Conservation (phyloP, 2,113 vertebrate genomes). For the Lates calcarifer region DNA sequence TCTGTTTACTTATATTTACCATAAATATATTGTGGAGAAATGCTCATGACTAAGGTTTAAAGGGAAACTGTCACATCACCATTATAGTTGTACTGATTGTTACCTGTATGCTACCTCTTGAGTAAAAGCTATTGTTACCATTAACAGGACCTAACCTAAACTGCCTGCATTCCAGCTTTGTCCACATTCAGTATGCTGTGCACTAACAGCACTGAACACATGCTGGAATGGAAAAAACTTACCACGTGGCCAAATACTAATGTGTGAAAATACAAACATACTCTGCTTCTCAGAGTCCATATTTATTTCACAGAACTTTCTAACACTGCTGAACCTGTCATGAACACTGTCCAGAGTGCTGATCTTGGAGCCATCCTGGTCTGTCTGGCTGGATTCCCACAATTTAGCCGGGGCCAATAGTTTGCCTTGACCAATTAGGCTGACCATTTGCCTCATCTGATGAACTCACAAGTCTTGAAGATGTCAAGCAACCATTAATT, state of each 20-base stretch:
- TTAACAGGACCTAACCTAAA: too few species aligned
- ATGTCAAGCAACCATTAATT: neutral
- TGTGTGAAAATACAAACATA: neutral
- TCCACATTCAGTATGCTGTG: neutral
- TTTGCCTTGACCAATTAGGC: neutral
- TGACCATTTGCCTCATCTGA: neutral
- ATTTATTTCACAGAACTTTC: neutral
- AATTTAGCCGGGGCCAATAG: too few species aligned
- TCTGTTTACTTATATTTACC: too few species aligned
- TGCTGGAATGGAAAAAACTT: neutral
- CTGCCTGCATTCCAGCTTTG: neutral
- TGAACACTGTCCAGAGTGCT: neutral
- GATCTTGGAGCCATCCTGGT: neutral
- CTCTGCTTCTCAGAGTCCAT: neutral
- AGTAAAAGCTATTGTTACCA: too few species aligned
- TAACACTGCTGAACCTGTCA: neutral
- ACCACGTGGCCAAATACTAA: neutral
- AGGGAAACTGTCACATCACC: too few species aligned
- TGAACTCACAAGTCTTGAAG: neutral
- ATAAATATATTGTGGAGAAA: too few species aligned
- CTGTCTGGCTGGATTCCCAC: neutral
- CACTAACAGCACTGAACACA: neutral
- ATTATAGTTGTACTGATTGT: too few species aligned
- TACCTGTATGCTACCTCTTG: too few species aligned
- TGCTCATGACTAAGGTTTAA: too few species aligned